A percentile compares a stretch with the other conserved stretches of the same genome.
Conservation (phyloP, 2,797 vertebrate species). For the Centroberyx gerrardi region DNA sequence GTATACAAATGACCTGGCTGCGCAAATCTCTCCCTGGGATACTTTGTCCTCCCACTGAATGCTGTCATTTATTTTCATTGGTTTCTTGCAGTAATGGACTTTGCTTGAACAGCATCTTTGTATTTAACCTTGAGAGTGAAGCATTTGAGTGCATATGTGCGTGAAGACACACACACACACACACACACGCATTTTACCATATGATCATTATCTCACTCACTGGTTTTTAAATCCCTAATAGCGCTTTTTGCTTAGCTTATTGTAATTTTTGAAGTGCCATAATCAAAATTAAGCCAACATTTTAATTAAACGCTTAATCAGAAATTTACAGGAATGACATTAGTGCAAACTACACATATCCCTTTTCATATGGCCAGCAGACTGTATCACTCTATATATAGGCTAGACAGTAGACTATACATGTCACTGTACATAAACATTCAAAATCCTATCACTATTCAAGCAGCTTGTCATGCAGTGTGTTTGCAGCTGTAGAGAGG, state of each 20-base stretch:
- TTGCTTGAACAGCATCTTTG: slow-evolving; percentile 82
- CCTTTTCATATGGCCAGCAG: no score
- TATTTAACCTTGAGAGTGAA: slow-evolving; percentile 82
- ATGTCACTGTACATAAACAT: no score
- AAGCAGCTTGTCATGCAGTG: no score
- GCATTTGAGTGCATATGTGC: slow-evolving; percentile 63
- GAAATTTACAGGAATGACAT: slow-evolving; percentile 21
- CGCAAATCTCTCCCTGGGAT: slow-evolving; percentile 77
- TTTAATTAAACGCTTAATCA: slow-evolving; percentile 35
- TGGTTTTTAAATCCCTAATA: slow-evolving; percentile 43
- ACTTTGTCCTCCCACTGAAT: slow-evolving; percentile 79
- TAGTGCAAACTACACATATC: neutral
- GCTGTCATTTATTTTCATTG: slow-evolving; percentile 85
- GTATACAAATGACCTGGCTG: slow-evolving; percentile 64
- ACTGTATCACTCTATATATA: no score
- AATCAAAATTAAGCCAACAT: slow-evolving; percentile 33
- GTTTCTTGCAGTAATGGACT: slow-evolving; percentile 83
- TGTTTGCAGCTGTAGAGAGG: no score
- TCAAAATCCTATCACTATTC: no score
- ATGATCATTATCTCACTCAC: slow-evolving; percentile 50
- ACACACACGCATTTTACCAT: slow-evolving; percentile 48
- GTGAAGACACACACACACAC: slow-evolving; percentile 47
- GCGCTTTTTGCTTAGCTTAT: slow-evolving; percentile 49
- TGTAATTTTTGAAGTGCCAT: slow-evolving; percentile 43
- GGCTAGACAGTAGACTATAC: no score